These are phyloP conservation scores for Littorina saxatilis DNA, from an alignment of 1,140 invertebrate species.

Conservation along the genomic window DNA sequence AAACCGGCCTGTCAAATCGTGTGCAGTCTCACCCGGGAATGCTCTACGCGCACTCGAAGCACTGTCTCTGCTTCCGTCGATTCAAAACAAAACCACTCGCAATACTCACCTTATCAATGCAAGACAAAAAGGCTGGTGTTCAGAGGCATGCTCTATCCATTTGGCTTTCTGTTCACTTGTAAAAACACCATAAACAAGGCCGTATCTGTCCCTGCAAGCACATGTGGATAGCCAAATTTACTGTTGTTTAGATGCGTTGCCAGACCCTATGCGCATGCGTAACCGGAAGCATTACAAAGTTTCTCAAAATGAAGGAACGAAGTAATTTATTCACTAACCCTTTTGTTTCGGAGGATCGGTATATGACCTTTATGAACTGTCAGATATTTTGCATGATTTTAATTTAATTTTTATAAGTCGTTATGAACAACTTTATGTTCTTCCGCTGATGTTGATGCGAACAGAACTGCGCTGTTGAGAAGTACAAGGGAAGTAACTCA, in stretches of 20 bases:
- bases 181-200: neutral
- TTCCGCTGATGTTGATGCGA: too few relatives aligned
- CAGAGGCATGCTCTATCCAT: neutral
- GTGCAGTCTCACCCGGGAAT: neutral
- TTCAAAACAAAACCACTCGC: neutral
- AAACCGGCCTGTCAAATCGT: neutral
- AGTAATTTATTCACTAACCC: too few relatives aligned
- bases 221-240: slow-evolving; percentile 45
- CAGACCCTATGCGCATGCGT: slow-evolving; percentile 49
- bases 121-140: neutral
- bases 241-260: slow-evolving; percentile 50
- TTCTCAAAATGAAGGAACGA: slow-evolving; percentile 1
- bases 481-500: too few relatives aligned
- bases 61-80: neutral
- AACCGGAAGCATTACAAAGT: slow-evolving; percentile 24
- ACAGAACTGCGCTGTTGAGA: too few relatives aligned
- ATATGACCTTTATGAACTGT: too few relatives aligned
- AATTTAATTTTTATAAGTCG: too few relatives aligned
- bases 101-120: slow-evolving; percentile 6
- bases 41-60: neutral
- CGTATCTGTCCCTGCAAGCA: neutral
- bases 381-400: too few relatives aligned
- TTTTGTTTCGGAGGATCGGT: too few relatives aligned
- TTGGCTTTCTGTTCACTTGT: neutral
- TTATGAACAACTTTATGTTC: too few relatives aligned